Base-by-base conservation (phyloP, 2,888 invertebrate genomes). In the Antheraea yamamai region DNA sequence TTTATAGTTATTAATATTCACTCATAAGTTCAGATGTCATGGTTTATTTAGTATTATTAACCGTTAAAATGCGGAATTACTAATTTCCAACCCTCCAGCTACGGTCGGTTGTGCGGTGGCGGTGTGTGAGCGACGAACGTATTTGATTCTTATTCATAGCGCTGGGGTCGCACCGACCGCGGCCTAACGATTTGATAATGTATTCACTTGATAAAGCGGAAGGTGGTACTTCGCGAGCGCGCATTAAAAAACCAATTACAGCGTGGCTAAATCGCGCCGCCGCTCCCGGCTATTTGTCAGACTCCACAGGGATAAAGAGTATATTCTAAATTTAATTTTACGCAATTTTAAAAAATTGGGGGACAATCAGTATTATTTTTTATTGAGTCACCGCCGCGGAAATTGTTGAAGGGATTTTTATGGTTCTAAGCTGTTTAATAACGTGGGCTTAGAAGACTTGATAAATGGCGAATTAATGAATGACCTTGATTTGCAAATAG, bases 241-340 rank as follows among this genome's bases (percentile, higher is more conserved):
- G 93, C 91, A 94, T 94, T 95, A 95, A 95, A 95, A 95, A 95
- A 94, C 94, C 95, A 95, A 95, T 95, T 95, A 95, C 92, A 92
- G 90, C 90, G 92, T 92, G 88, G 91, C 95, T 92, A 94, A 95
- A 94, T 92, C 92, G 90, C 88, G 85, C 84, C 90, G 87, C 87
- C 89, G 90, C 90, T 91, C 91, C 84, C 89, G 88, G 89, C 92
- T 92, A 94, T 95, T 95, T 95, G 94, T 94, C 94, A 94, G 92
- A 93, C 92, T 94, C 90, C 90, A 83, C 85, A 87, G 92, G 94
- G 94, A 93, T 92, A 88, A 93, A 91, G 90, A 88, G 91, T 94
- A 90, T 90, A 94, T 93, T 93, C 90, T 90, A 94, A 94, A 95
- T 94, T 95, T 95, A 95, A 95, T 95, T 95, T 95, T 93, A 95